Base-by-base conservation (phyloP, 30 jellyfish, hydroid and myxozoan genomes). In the Aurelia aurita region DNA sequence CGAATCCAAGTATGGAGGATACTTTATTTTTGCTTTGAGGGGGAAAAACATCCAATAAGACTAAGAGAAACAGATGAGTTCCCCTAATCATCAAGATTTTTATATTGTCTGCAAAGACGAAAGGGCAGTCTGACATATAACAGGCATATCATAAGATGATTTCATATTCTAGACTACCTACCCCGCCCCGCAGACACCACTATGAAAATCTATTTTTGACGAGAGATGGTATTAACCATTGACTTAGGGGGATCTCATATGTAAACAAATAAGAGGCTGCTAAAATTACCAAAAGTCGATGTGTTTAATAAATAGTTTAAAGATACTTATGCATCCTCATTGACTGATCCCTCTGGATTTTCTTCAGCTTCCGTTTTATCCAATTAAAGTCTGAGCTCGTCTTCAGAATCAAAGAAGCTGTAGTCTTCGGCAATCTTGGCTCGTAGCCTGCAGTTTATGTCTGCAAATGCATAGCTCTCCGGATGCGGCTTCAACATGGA, bases 361-460 rank as follows among this genome's bases (percentile, higher is more conserved):
- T 47, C 59, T 8, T 47, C 59, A 47, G 16, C 59, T 47, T 47
- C 59, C 59, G 10, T 16, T 47, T 47, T 16, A 10, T 47, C 16
- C 59, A 47, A 47, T 47, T 8, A 47, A 47, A 8, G 59, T 47
- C 59, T 47, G 79, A 67, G 62, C 16, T 67, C 79, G 61, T 67
- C 79, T 31, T 67, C 79, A 21, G 65, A 25, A 16, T 67, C 79
- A 35, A 67, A 67, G 62, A 21, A 67, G 23, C 32, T 21, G 79
- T 21, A 67, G 15, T 35, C 79, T 31, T 67, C 79, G 11, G 13
- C 79, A 67, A 26, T 67, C 62, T 67, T 67, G 14, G 79, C 61
- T 6, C 61, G 62, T 72, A 46, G 61, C 75, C 86, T 74, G 27
- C 86, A 74, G 53, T 74, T 74, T 20, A 74, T 47, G 55, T 74